Percentiles rank a stretch among this genome's conserved stretches.
These are phyloP conservation scores for Uloborus diversus DNA, from an alignment of 1,140 invertebrate genomes.

Conservation along the genomic window DNA sequence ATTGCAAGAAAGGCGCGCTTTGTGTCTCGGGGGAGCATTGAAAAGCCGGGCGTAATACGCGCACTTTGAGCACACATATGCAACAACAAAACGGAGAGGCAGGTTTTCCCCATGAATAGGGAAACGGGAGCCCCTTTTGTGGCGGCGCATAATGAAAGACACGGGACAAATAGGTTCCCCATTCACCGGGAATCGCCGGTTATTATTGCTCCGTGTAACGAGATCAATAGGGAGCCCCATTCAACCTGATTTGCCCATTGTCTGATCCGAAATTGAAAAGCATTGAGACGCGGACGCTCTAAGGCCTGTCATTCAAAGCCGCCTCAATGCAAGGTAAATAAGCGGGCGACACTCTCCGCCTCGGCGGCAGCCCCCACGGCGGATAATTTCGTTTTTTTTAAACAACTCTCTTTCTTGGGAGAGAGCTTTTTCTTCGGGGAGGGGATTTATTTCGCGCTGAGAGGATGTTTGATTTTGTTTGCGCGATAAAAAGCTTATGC, in stretches of 20 bases:
- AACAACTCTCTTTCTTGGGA: too few species aligned
- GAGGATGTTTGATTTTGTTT: too few species aligned
- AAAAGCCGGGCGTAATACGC: conserved; percentile 51
- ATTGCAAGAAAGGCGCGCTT: conserved; percentile 48
- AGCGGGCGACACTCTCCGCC: conserved; percentile 42
- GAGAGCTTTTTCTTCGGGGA: too few species aligned
- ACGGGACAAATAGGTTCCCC: conserved; percentile 55
- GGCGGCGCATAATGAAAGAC: conserved; percentile 53
- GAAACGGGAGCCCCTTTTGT: conserved; percentile 52
- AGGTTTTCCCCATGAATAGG: conserved; percentile 25
- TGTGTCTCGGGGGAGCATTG: conserved; percentile 3
- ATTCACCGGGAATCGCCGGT: conserved; percentile 55
- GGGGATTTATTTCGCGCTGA: too few species aligned
- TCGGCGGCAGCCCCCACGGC: not conserved
- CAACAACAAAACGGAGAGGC: conserved; percentile 32
- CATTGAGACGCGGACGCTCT: conserved; percentile 51
- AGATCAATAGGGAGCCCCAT: conserved; percentile 52
- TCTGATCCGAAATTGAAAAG: conserved; percentile 57
- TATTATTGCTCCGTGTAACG: conserved; percentile 57
- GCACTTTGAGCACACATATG: conserved; percentile 57
- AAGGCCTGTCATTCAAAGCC: conserved; percentile 54
- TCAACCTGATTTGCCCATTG: conserved; percentile 56
- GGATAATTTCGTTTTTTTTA: conserved; percentile 57
- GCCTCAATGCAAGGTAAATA: conserved; percentile 56
- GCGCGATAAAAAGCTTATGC: too few species aligned